These are phyloP conservation scores for Nemoura dubitans DNA, from an alignment of 2,888 invertebrate genomes.

Conservation along the genomic window DNA sequence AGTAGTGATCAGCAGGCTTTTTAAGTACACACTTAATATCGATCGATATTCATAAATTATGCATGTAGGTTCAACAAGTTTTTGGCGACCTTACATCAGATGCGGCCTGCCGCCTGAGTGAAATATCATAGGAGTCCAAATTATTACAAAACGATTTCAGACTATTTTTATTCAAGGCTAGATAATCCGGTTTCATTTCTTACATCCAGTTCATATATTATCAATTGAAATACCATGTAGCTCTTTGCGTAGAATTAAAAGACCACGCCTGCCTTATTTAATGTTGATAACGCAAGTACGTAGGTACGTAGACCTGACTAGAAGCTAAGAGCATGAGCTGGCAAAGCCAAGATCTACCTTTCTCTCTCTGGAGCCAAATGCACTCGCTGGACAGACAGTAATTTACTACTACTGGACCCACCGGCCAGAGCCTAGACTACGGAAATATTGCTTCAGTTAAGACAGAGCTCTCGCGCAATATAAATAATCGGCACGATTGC, in stretches of 20 bases:
- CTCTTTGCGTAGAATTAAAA: background rate
- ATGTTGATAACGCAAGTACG: background rate
- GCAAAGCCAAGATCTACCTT: background rate
- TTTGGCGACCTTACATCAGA: background rate
- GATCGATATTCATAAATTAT: background rate
- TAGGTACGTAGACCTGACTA: background rate
- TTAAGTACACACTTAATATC: background rate
- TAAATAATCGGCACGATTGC: background rate
- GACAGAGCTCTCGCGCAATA: background rate
- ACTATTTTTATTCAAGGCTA: background rate
- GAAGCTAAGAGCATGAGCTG: background rate
- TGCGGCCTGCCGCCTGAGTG: background rate
- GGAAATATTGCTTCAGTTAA: background rate
- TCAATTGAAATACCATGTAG: background rate
- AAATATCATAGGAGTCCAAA: background rate
- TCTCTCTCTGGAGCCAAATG: background rate
- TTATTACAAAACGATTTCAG: background rate
- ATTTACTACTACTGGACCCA: background rate
- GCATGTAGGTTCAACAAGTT: background rate
- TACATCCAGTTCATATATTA: background rate
- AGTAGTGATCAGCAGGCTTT: background rate
- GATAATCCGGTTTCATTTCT: background rate
- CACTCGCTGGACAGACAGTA: background rate
- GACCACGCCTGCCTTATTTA: background rate
- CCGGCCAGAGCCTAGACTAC: background rate